Conservation (phyloP, 2,113 vertebrate genomes). For the Pollachius pollachius region DNA sequence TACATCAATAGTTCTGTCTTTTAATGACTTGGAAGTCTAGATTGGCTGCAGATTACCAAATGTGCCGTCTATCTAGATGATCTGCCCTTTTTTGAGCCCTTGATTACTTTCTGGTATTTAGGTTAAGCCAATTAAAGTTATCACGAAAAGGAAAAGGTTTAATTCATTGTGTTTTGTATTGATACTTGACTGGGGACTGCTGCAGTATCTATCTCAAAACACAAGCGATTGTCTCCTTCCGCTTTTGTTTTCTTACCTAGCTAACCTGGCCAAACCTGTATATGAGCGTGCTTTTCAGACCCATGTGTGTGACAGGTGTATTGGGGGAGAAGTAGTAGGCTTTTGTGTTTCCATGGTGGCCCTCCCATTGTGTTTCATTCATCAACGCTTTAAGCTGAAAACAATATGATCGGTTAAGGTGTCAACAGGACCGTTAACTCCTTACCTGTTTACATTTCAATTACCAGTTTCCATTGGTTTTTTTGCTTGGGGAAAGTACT, state of each 20-base stretch:
- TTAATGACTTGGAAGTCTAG: conserved; percentile 13
- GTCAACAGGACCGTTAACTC: too few relatives aligned
- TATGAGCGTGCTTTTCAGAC: conserved; percentile 35
- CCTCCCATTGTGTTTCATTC: background rate
- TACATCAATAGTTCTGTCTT: background rate
- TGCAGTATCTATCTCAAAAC: too few relatives aligned
- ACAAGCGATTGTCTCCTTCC: conserved; percentile 6
- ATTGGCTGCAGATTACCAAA: conserved; percentile 18
- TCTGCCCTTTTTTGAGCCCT: too few relatives aligned
- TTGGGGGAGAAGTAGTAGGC: conserved; percentile 1
- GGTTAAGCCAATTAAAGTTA: conserved; percentile 1
- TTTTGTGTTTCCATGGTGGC: conserved; percentile 6
- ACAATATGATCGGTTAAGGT: background rate
- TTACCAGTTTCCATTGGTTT: too few relatives aligned
- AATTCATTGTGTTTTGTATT: too few relatives aligned
- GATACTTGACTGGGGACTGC: too few relatives aligned
- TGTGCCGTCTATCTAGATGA: conserved; percentile 43
- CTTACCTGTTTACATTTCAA: too few relatives aligned
- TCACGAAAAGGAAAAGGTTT: background rate
- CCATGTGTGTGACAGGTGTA: conserved; percentile 33
- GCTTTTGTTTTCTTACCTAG: conserved; percentile 11
- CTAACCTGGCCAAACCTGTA: conserved; percentile 66
- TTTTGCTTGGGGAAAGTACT: too few relatives aligned
- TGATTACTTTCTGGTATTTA: conserved; percentile 39
- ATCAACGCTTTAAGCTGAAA: background rate